A percentile compares a stretch with the other conserved stretches of the same genome.
Conservation (phyloP, 2,797 vertebrate species). For the Anguilla obscura region DNA sequence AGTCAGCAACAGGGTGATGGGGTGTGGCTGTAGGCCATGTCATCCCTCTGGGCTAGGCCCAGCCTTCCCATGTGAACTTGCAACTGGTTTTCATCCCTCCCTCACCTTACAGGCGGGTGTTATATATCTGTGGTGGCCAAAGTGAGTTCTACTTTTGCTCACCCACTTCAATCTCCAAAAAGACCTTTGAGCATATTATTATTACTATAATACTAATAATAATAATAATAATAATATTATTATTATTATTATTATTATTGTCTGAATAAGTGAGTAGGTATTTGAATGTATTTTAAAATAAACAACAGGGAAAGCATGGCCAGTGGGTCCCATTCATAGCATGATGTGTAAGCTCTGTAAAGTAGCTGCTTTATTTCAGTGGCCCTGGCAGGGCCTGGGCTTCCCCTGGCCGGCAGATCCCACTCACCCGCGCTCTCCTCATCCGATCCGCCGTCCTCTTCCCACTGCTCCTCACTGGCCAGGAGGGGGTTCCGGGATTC, state of each 20-base stretch:
- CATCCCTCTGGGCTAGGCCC: not conserved
- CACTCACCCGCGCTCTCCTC: constrained; percentile 83
- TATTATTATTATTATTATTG: not conserved
- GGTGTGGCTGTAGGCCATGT: not conserved
- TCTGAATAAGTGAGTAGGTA: not conserved
- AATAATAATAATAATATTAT: too few relatives aligned
- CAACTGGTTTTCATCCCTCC: not conserved
- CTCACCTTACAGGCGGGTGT: not conserved
- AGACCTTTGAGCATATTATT: not conserved
- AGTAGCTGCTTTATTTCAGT: not conserved
- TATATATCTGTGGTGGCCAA: not conserved
- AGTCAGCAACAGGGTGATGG: not conserved
- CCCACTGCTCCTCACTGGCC: constrained; percentile 87
- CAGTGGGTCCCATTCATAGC: not conserved
- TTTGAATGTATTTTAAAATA: not conserved
- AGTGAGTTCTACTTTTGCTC: not conserved
- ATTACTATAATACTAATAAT: too few relatives aligned
- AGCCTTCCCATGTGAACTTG: not conserved
- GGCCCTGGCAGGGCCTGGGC: not conserved
- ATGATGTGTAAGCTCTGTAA: not conserved
- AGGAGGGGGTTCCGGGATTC: constrained; percentile 88
- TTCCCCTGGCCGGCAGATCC: not conserved
- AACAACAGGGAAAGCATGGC: not conserved
- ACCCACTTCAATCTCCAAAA: not conserved
- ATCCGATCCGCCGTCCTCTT: constrained; percentile 75